These are phyloP conservation scores for Oncorhynchus mykiss DNA, from an alignment of 2,113 vertebrate species.

Conservation along the genomic window DNA sequence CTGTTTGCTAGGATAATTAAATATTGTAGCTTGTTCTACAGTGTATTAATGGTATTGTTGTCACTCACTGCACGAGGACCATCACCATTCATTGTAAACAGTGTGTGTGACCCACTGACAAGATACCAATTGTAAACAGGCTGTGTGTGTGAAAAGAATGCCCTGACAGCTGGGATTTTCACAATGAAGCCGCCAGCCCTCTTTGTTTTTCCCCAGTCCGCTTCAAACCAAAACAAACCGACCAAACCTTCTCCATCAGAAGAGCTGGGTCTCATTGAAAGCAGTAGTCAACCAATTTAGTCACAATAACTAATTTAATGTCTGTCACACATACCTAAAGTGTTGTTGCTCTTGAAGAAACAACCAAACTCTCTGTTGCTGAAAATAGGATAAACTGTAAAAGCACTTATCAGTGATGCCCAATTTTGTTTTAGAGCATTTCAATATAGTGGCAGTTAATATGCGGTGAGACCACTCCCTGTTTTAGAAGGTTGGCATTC, in stretches of 20 bases:
- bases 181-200: slow-evolving; percentile 42
- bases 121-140: slow-evolving; percentile 20
- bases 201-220: slow-evolving; percentile 18
- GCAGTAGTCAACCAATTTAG: not conserved
- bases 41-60: no score
- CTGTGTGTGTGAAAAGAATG: slow-evolving; percentile 41
- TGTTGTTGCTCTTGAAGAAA: no score
- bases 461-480: not conserved
- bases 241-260: slow-evolving; percentile 10
- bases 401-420: not conserved
- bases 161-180: slow-evolving; percentile 50
- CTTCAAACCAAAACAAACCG: slow-evolving; percentile 49
- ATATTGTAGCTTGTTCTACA: no score
- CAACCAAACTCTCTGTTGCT: no score
- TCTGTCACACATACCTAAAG: no score
- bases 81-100: slow-evolving; percentile 17
- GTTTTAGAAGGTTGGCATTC: not conserved
- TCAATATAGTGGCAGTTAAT: not conserved
- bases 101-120: not conserved
- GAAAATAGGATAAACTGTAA: no score
- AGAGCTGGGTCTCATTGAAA: not conserved
- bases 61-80: not conserved
- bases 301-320: no score
- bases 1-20: no score
- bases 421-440: not conserved